Evolutionary conservation across 2,113 vertebrate species (phyloP).

Genomic region (Recurvirostra avosetta): DNA sequence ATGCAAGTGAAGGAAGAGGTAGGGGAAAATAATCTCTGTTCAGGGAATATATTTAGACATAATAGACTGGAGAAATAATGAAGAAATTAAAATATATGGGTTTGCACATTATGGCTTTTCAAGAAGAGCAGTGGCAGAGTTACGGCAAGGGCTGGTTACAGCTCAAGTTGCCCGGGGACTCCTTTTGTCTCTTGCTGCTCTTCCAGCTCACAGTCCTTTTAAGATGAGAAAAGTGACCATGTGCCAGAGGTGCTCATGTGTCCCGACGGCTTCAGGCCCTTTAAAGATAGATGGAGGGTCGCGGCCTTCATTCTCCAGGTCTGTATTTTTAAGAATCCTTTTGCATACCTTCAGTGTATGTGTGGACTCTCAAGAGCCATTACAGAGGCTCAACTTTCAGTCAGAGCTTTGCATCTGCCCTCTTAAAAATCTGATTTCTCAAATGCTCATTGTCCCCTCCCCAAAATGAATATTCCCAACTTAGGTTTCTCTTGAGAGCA

Average conservation of each 20-base stretch:
- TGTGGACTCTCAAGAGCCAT: background rate
- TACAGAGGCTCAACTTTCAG: background rate
- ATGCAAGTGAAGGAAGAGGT: fast-evolving
- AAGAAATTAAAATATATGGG: background rate
- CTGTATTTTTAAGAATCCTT: background rate
- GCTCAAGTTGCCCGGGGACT: background rate
- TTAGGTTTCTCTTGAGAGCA: background rate
- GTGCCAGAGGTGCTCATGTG: fast-evolving
- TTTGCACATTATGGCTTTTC: background rate
- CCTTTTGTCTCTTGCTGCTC: background rate
- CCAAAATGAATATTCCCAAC: background rate
- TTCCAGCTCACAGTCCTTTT: background rate
- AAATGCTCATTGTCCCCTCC: background rate
- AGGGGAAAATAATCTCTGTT: background rate
- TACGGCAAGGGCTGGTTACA: background rate
- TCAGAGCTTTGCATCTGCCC: background rate
- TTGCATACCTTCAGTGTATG: fast-evolving
- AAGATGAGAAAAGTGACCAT: fast-evolving
- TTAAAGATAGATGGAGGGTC: background rate
- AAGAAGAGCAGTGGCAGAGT: background rate
- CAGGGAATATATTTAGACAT: background rate
- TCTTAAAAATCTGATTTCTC: background rate
- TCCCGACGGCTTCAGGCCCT: background rate
- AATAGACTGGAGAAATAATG: background rate
- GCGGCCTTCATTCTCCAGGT: fast-evolving